A percentile compares a stretch with the other conserved stretches of the same genome.
Evolutionary conservation across 2,888 invertebrate genomes (phyloP).

Genomic region (Apocheima hispidaria): DNA sequence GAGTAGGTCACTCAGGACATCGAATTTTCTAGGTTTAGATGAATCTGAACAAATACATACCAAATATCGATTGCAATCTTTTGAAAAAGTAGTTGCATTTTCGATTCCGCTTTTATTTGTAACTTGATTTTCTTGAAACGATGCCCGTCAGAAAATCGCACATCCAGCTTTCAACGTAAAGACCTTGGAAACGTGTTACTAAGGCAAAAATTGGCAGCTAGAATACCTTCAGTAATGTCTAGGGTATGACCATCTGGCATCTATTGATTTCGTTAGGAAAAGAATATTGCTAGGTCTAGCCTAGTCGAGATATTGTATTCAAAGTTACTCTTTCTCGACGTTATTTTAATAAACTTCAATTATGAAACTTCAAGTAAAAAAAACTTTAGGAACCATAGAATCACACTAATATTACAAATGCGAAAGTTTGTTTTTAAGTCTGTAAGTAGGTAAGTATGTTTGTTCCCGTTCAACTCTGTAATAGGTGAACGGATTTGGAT

Average conservation of each 20-base stretch:
- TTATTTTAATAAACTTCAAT: too few relatives aligned
- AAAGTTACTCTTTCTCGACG: not conserved
- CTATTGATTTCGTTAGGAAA: conserved; percentile 31
- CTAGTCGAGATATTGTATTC: not conserved
- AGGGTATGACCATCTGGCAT: conserved; percentile 34
- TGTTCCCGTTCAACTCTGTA: too few relatives aligned
- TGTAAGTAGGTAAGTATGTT: too few relatives aligned
- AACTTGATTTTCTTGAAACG: not conserved
- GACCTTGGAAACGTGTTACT: conserved; percentile 5
- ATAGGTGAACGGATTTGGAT: too few relatives aligned
- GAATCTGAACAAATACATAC: not conserved
- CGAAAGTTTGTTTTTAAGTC: too few relatives aligned
- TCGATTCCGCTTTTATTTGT: not conserved
- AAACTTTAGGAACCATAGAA: too few relatives aligned
- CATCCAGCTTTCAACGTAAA: not conserved
- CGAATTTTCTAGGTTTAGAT: too few relatives aligned
- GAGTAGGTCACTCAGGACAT: too few relatives aligned
- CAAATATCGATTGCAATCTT: not conserved
- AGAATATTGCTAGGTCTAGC: conserved; percentile 4
- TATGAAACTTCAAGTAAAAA: too few relatives aligned
- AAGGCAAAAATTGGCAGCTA: conserved; percentile 18
- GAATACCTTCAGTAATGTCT: conserved; percentile 16
- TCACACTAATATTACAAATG: too few relatives aligned
- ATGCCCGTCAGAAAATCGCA: not conserved
- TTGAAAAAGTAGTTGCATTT: not conserved